Evolutionary conservation across 2,797 vertebrate genomes (phyloP), one percentile per base, ranked within the genome.

Genomic region (Enteromius treurensis): DNA sequence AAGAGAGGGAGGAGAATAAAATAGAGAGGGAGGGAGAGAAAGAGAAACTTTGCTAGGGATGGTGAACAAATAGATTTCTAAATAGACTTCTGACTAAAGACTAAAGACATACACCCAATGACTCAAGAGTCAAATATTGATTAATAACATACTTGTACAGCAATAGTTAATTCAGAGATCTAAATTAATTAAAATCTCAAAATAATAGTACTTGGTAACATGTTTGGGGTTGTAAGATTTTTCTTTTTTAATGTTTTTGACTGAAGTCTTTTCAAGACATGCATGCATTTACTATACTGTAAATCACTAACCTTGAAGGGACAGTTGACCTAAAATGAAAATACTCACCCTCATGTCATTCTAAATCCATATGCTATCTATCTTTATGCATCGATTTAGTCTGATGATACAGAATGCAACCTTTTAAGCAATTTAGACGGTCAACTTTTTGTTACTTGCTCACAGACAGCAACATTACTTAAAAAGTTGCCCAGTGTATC

Each of bases 1-100:
- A 90, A 91, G 92, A 88, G 89, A 53, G 40, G 40, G 49, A 80
- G 58, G 62, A 68, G 69, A 64, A 83, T 68, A 55, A 73, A 73
- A 65, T 15, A 34, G 29, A 47, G 45, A 79, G 77, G 81, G 74
- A 88, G 86, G 86, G 90, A 37, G 23, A 23, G 40, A 60, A 53
- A 32, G 32, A 55, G 29, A 55, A 75, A 23, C 7, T 65, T 51
- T 81, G 32, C n/a, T 1, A 55, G 81, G n/a, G 34, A 69, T 55
- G 34, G 29, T 55, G 47, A 80, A 37, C 49, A 68, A 68, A 60
- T 23, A 53, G 69, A 62, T 58, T n/a, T 74, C 26, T 23, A 60
- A 17, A 47, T 45, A 55, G 55, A 4, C 62, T 62, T 58, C 29
- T 53, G 32, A 51, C 17, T 68, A 7, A 47, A 42, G 40, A 42